Base-by-base conservation (phyloP, 2,888 invertebrate species). In the Hydrotaea diabolus region DNA sequence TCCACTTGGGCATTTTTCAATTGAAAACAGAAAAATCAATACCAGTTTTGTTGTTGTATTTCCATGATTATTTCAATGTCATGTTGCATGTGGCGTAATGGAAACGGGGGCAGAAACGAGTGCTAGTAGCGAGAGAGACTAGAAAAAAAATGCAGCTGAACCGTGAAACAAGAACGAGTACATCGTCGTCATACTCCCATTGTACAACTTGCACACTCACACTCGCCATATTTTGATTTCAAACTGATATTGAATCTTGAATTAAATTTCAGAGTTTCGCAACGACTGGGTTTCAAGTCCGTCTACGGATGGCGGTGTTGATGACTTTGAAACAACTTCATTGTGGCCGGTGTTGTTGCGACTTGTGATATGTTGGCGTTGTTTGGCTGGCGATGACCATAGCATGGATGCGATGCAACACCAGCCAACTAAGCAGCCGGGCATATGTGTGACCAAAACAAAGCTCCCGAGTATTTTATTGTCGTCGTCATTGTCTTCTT, bases 61-160 rank as follows among this genome's bases (percentile, higher is more conserved):
- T 13, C 19, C 66, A 39, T 36, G 64, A 43, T 66, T 66, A 43
- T 66, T 66, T 66, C 66, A 66, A 39, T 39, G 66, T 66, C 66
- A 66, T 43, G 66, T 43, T 66, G 21, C 39, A 43, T 19, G 64
- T 39, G 66, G 66, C 59, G 55, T 36, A 64, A 31, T 4, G 43
- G n/a, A 9, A 66, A 43, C 66, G 19, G 43, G 17, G 4, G 4
- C 36, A n/a, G 11, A 64, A 59, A 59, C 59, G 5, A 31, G 59
- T 31, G 31, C 5, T 13, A 2, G 31, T 2, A 26, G 15, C 4
- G 31, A 13, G 26, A 13, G 15, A 2, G 13, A 39, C 39, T 11
- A 39, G 9, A 39, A 3, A 39, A 39, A 11, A 39, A 39, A 15
- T 26, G 15, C 7, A 23, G 2, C 26, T 59, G 26, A 59, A 59